Base-by-base conservation (phyloP, 2,888 invertebrate species). In the Rhopalosiphum nymphaeae region DNA sequence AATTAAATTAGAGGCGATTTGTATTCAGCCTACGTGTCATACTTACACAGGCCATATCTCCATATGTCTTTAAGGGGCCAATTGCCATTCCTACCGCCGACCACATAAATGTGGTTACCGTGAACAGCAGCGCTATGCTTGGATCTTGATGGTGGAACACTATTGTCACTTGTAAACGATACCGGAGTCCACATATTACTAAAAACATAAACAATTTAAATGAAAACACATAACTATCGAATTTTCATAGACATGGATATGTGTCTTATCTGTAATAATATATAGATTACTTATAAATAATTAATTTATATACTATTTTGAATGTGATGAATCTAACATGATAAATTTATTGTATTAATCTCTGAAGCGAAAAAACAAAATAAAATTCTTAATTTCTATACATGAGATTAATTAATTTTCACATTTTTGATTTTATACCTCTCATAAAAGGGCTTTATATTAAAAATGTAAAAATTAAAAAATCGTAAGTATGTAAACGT, bases 31-130 rank as follows among this genome's bases (percentile, higher is more conserved):
- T 85, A 57, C 89, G 93, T 90, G 78, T 53, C 11, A 89, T 94
- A 95, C 96, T 96, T 95, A 98, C 98, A 97, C 89, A 98, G 96
- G 95, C 97, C 97, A 95, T 98, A 98, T 95, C 97, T 97, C 98
- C 98, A 98, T 95, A 98, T 97, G 96, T 98, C 98, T 96, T 97
- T 97, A 94, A 98, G 97, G 9, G 98, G 98, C 95, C 98, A 96
- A 95, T 97, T 97, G 44, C 98, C 97, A 95, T 98, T 98, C 90
- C 98, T 96, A n/a, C 98, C 98, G 29, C 98, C 98, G 95, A 98
- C 96, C 95, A 98, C 97, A 96, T 98, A 98, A 95, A 98, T 97
- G 96, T 97, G 96, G n/a, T 97, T 97, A 89, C 97, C 97, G 95
- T 97, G 97, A 95, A 97, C 96, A 95, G 98, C 98, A 95, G 98